phyloP scores from a whole-genome alignment of 2,888 invertebrate genomes.

The Drosophila bunnanda region DNA sequence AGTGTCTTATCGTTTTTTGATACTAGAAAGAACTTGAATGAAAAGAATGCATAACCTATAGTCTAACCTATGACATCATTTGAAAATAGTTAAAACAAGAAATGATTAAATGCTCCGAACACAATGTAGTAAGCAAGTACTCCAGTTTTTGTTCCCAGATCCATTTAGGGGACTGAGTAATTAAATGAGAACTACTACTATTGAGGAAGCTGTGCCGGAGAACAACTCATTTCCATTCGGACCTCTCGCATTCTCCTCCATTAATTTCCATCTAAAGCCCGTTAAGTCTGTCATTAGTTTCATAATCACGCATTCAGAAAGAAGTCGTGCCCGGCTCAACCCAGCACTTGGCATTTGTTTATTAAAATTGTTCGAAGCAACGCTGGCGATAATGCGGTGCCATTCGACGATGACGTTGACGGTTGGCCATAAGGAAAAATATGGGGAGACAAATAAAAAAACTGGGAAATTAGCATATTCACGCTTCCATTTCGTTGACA shows the following conservation, averaged over 20 bases:
- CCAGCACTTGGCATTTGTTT: constrained; percentile 59
- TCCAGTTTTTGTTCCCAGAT: constrained; percentile 23
- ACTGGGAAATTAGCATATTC: constrained; percentile 66
- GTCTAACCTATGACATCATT: constrained; percentile 32
- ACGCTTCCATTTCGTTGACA: constrained; percentile 60
- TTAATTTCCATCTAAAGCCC: constrained; percentile 20
- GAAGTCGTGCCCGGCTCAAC: constrained; percentile 26
- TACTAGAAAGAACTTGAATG: neutral
- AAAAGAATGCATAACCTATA: constrained; percentile 5
- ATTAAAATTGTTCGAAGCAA: constrained; percentile 57
- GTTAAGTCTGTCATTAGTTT: constrained; percentile 62
- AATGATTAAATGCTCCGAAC: constrained; percentile 12
- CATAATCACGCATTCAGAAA: constrained; percentile 50
- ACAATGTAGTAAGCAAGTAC: constrained; percentile 11
- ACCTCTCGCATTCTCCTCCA: constrained; percentile 8
- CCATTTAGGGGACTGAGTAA: constrained; percentile 30
- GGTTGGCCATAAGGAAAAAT: constrained; percentile 55
- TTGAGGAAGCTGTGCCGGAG: constrained; percentile 9
- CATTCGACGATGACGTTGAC: constrained; percentile 23
- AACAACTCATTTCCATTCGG: constrained; percentile 24
- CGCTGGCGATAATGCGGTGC: constrained; percentile 21
- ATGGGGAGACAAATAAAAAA: neutral
- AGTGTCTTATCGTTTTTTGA: constrained; percentile 22
- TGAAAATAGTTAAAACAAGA: constrained; percentile 4
- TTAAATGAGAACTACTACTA: constrained; percentile 31